Evolutionary conservation across 2,888 invertebrate genomes (phyloP), one percentile per base, ranked within the genome.

Genomic region (Nephrotoma flavescens): DNA sequence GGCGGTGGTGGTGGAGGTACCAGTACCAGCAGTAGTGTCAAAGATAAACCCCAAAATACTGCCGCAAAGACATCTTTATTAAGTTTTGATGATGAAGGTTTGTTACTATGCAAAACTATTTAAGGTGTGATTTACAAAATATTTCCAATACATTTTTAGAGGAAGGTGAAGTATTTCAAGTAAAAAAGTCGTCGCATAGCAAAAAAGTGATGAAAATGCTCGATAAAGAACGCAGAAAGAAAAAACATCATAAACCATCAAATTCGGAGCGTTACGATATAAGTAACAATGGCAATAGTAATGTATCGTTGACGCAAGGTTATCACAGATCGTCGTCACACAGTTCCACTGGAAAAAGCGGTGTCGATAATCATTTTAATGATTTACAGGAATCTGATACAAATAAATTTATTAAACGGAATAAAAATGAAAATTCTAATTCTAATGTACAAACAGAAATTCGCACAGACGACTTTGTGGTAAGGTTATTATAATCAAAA

Each of bases 161-260:
- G 89, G 96, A 96, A 90, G 96, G 95, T 42, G 98, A 98, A 92
- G 95, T 96, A 86, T 98, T 99, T 92, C 96, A 98, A 94, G 97
- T 99, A 86, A 98, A 97, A 91, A 98, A 98, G 92, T 98, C 98
- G 7, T 97, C 97, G 7, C 96, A 98, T 90, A 98, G 98, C 92
- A 96, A 97, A 91, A 95, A 96, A 91, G 93, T 98, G 87, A 96
- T 97, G 92, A 96, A 96, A 90, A 95, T 96, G 90, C 92, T 96
- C 89, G 96, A 97, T 90, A 96, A 95, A 91, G 96, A 97, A 90
- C 94, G 95, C 87, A 93, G 92, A 89, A 93, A 93, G 90, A 93
- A 92, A 90, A 94, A 93, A 85, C 42, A 91, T 86, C 87, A 86
- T 86, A 19, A 42, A 42, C 89, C 90, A 88, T 91, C 90, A 86